Percentiles rank a stretch among this genome's conserved stretches.
Conservation (phyloP, 2,888 invertebrate genomes). For the Eupithecia abbreviata region DNA sequence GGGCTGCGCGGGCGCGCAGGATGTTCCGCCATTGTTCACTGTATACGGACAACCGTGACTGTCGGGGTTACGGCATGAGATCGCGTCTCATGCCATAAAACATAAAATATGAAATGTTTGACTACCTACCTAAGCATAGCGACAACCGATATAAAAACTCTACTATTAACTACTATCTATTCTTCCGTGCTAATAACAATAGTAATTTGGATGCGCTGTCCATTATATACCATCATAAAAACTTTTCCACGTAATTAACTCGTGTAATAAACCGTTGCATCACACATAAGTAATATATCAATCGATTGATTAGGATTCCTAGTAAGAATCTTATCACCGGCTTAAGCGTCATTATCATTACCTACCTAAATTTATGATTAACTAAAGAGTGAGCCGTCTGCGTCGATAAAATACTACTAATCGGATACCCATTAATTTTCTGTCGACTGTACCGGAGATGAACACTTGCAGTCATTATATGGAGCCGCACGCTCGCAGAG, state of each 20-base stretch:
- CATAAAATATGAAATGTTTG: too few relatives aligned
- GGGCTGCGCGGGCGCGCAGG: constrained; percentile 43
- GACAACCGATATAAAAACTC: not conserved
- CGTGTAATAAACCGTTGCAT: not conserved
- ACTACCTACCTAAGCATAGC: not conserved
- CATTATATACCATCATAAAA: not conserved
- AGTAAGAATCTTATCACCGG: constrained; percentile 6
- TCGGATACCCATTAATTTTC: not conserved
- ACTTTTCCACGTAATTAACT: not conserved
- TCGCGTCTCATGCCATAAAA: not conserved
- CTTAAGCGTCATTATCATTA: not conserved
- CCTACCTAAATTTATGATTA: not conserved
- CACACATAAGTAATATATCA: not conserved
- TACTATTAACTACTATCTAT: too few relatives aligned
- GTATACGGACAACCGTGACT: constrained; percentile 45
- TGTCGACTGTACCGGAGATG: constrained; percentile 30
- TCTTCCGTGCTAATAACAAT: not conserved
- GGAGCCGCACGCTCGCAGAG: constrained; percentile 27
- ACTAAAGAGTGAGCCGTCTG: not conserved
- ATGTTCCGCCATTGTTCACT: constrained; percentile 49
- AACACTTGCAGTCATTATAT: constrained; percentile 33
- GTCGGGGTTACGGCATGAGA: constrained; percentile 1
- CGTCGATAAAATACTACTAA: not conserved
- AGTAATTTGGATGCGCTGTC: not conserved
- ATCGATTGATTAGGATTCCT: not conserved